These are phyloP conservation scores for Saturnia pavonia DNA, from an alignment of 2,888 invertebrate species.

Conservation along the genomic window DNA sequence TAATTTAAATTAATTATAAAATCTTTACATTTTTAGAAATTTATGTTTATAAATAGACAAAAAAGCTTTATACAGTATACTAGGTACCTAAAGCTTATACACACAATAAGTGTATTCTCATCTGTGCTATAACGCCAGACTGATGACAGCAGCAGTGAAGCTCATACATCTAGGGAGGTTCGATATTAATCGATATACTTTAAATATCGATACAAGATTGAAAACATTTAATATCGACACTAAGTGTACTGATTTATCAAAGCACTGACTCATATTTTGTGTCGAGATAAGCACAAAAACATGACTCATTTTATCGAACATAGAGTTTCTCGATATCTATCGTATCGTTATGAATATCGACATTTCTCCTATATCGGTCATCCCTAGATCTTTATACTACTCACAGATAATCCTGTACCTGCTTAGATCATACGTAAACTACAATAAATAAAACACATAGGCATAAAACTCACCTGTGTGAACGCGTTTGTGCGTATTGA, in stretches of 20 bases:
- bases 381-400: not conserved
- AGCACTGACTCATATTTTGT: not conserved
- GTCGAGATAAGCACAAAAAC: not conserved
- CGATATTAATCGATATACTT: not conserved
- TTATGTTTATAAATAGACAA: not conserved
- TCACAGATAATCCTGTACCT: not conserved
- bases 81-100: not conserved
- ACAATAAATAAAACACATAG: constrained; percentile 16
- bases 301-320: not conserved
- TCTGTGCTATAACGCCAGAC: not conserved
- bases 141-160: not conserved
- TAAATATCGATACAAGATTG: not conserved
- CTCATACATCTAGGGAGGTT: not conserved
- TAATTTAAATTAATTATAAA: not conserved
- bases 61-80: not conserved
- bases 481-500: constrained; percentile 90
- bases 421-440: constrained; percentile 21
- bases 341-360: constrained; percentile 8
- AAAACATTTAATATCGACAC: not conserved
- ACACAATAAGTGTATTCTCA: not conserved
- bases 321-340: not conserved
- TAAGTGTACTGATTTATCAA: not conserved
- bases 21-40: not conserved
- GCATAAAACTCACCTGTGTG: constrained; percentile 82
- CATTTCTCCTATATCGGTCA: constrained; percentile 5